phyloP scores from a whole-genome alignment of 2,797 vertebrate genomes.

The Phataginus tricuspis region DNA sequence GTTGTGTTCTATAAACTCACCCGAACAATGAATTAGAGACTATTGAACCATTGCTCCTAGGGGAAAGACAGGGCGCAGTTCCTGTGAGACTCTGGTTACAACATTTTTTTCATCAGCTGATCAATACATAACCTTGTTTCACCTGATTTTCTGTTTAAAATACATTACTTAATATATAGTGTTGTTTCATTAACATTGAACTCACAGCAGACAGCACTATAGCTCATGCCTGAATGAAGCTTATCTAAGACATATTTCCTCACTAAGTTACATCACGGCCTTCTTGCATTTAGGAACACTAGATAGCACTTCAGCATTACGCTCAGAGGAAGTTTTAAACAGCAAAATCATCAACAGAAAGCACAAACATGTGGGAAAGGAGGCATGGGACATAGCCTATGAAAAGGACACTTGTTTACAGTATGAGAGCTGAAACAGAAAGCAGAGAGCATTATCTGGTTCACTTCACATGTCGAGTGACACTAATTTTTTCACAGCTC shows the following conservation, averaged over 20 bases:
- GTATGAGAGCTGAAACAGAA: background rate
- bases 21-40: background rate
- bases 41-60: background rate
- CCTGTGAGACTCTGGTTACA: background rate
- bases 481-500: background rate
- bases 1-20: background rate
- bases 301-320: background rate
- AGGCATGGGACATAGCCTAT: background rate
- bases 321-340: background rate
- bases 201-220: background rate
- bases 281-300: background rate
- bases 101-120: background rate
- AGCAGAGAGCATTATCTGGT: background rate
- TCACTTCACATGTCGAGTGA: background rate
- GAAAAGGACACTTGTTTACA: background rate
- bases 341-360: conserved; percentile 9
- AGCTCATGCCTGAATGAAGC: background rate
- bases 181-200: background rate
- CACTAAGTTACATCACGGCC: background rate
- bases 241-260: background rate
- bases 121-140: background rate
- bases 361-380: background rate
- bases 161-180: background rate
- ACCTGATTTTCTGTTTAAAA: background rate
- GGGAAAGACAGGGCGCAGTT: background rate